Evolutionary conservation across 2,888 invertebrate species (phyloP), one percentile per base, ranked within the genome.

Genomic region (Protonemura montana): DNA sequence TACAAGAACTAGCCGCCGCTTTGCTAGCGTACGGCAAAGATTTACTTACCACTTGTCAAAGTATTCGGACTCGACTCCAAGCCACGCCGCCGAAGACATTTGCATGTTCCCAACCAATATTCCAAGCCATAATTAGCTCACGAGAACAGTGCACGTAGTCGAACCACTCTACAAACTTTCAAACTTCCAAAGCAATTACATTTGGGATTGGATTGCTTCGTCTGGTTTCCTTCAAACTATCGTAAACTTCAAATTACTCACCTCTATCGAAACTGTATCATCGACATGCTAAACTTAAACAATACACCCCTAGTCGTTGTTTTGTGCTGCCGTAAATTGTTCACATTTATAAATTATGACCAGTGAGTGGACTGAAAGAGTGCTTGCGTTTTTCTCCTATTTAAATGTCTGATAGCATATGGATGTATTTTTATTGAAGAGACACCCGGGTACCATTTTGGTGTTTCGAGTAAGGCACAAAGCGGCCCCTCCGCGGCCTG

Each of bases 211-310:
- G 59, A 59, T 59, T 59, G 59, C 59, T 59, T 59, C 59, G 59
- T 59, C 59, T 59, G 59, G 59, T 59, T 59, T 59, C 13, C 59
- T 59, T 59, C 59, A 59, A 59, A 59, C 59, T 59, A 59, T 59
- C 59, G 59, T 59, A 59, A 59, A 59, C 59, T 59, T 21, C 21
- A 35, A 35, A 35, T 35, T 35, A 35, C 35, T 35, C 35, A 35
- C 35, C 35, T 6, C 35, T 35, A 35, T 35, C 35, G 35, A 35
- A 35, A 35, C 35, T 35, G 35, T 59, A 59, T 59, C 59, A 59
- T 21, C 59, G 59, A 10, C 16, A 59, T 21, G 35, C 35, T 35
- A 59, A 21, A 59, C 59, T 59, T 59, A 59, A 59, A 59, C 59
- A 59, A 2, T 10, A 59, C 59, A 59, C 59, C 59, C 3, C 3